A percentile compares a stretch with the other conserved stretches of the same genome.
phyloP scores from a whole-genome alignment of 2,888 invertebrate genomes.

The Trachelus stipa region DNA sequence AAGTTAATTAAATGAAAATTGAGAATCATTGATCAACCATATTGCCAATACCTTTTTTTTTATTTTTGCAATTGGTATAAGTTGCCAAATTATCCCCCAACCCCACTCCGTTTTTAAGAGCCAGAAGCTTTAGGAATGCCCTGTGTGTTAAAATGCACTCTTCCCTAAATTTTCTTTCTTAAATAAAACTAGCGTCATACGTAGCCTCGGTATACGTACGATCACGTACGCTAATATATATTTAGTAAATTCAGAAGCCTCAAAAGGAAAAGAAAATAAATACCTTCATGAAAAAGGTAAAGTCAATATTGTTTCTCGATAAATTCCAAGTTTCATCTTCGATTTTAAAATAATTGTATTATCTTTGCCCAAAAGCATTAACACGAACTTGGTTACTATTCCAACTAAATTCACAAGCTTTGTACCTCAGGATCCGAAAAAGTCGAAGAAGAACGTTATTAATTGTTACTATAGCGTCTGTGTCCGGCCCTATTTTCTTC shows the following conservation, averaged over 20 bases:
- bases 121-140: conserved; percentile 46
- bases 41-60: conserved; percentile 4
- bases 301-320: neutral
- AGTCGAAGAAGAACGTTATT: neutral
- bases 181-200: conserved; percentile 33
- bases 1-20: conserved; percentile 19
- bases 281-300: neutral
- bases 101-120: conserved; percentile 11
- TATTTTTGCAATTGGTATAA: neutral
- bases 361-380: neutral
- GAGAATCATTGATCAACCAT: neutral
- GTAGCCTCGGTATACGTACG: conserved; percentile 21
- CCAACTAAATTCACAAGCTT: conserved; percentile 3
- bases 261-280: neutral
- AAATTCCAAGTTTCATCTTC: neutral
- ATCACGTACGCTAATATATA: conserved; percentile 9
- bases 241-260: neutral
- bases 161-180: conserved; percentile 35
- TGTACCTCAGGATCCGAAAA: neutral
- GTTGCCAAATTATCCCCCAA: conserved; percentile 11
- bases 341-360: neutral
- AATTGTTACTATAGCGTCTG: neutral
- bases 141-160: conserved; percentile 50
- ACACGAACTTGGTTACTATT: neutral
- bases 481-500: neutral